Evolutionary conservation across 1,140 invertebrate genomes (phyloP).

Genomic region (Calephelis nemesis): DNA sequence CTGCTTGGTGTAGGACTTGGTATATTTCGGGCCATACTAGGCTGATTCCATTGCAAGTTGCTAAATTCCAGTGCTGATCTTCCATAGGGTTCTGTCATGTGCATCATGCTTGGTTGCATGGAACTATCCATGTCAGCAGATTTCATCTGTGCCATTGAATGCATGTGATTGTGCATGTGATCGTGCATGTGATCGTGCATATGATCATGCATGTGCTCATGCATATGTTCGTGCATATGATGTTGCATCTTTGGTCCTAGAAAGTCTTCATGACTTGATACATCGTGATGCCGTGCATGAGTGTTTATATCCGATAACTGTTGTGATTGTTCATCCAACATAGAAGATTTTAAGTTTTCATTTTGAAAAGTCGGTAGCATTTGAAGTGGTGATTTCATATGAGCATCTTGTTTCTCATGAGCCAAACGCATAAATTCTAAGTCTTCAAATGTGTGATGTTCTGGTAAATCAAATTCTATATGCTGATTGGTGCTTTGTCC

Average conservation of each 20-base stretch:
- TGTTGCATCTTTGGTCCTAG: conserved; percentile 22
- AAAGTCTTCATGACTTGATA: conserved; percentile 16
- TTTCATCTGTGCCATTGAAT: conserved; percentile 28
- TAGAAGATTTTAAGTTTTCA: conserved; percentile 12
- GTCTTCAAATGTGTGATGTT: conserved; percentile 20
- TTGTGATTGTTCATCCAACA: conserved; percentile 5
- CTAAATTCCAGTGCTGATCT: conserved; percentile 34
- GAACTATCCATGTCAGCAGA: conserved; percentile 35
- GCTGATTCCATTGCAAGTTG: conserved; percentile 28
- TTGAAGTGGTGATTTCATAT: conserved; percentile 15
- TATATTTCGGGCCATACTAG: conserved; percentile 24
- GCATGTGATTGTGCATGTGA: conserved; percentile 26
- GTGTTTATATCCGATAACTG: not conserved
- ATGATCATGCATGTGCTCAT: conserved; percentile 19
- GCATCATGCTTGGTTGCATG: conserved; percentile 44
- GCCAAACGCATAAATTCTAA: conserved; percentile 24
- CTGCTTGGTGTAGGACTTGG: conserved; percentile 24
- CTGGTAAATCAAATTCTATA: conserved; percentile 14
- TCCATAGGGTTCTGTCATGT: conserved; percentile 37
- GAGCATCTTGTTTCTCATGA: conserved; percentile 14
- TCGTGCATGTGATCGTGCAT: conserved; percentile 16
- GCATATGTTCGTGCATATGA: conserved; percentile 22
- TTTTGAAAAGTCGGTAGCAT: conserved; percentile 18
- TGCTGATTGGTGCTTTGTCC: conserved; percentile 8
- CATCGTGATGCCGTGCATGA: not conserved